Evolutionary conservation across 2,797 vertebrate species (phyloP), one percentile per base, ranked within the genome.

Genomic region (Tympanoctomys barrerae): DNA sequence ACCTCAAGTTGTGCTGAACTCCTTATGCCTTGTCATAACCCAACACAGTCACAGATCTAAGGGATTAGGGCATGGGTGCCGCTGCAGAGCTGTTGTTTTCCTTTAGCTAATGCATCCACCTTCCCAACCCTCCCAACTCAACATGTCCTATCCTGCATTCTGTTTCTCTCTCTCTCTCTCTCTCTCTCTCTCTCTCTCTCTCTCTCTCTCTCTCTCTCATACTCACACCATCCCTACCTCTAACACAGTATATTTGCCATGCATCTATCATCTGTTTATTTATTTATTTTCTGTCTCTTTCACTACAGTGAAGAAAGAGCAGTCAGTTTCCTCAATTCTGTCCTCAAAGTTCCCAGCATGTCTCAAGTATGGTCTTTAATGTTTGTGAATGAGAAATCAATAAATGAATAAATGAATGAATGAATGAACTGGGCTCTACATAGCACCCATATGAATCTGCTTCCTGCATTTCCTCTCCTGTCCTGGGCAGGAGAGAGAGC

Each of bases 401-500:
- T 33, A 2, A 84, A 33, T 16, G 84, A 83, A 11, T 80, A 87
- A 93, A 10, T 46, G 85, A 66, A 66, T 33, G 7, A 84, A 18
- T 4, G 54, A 88, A 39, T 49, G 81, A 92, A 62, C 24, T 14
- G 21, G 24, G 14, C 24, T 42, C 71, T 46, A 14, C 71, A 42
- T 3, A 73, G 71, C 39, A 75, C 39, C 3, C 22, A 7, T 97
- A 79, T 93, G 96, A 97, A 84, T 87, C n/a, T 94, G 84, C 86
- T 95, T 83, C 96, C 91, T n/a, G 0, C 95, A 73, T 86, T 11
- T 21, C 61, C 49, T 79, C 93, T 94, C 88, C 33, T 54, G 54
- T 96, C 93, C 79, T 95, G 79, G 59, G 68, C 90, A 94, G 91
- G 92, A 87, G 96, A 98, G 96, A 95, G 93, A 95, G 96, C 97